phyloP scores from a whole-genome alignment of 2,113 vertebrate genomes.

The Paramormyrops kingsleyae region DNA sequence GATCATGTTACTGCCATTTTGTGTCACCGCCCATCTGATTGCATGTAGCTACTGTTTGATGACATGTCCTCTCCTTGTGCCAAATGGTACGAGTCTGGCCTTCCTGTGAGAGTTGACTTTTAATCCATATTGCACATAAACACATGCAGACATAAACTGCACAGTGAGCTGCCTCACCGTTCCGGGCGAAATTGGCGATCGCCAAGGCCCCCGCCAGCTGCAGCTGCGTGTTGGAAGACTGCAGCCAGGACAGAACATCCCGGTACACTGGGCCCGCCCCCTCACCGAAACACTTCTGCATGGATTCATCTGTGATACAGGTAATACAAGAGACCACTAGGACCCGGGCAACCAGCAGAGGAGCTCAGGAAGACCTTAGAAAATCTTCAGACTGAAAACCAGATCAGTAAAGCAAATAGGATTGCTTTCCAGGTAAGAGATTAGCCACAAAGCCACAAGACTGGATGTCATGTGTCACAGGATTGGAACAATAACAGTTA shows the following conservation, averaged over 20 bases:
- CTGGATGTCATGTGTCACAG: neutral
- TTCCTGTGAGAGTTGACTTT: neutral
- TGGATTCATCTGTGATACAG: constrained; percentile 54
- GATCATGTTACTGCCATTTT: neutral
- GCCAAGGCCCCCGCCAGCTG: constrained; percentile 54
- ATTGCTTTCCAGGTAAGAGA: neutral
- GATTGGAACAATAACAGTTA: neutral
- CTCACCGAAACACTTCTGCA: constrained; percentile 61
- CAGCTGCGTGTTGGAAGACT: constrained; percentile 56
- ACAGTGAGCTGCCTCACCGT: constrained; percentile 32
- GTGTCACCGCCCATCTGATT: neutral
- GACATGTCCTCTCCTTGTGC: neutral
- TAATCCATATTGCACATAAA: neutral
- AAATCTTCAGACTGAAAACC: neutral
- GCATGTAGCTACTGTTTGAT: neutral
- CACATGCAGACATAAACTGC: neutral
- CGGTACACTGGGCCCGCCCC: constrained; percentile 53
- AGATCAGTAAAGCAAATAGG: neutral
- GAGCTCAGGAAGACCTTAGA: neutral
- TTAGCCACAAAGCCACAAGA: neutral
- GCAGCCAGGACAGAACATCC: constrained; percentile 55
- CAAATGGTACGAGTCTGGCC: neutral
- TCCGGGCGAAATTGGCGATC: constrained; percentile 62
- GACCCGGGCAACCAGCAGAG: neutral
- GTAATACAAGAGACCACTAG: neutral